Conservation (phyloP, 37 sponge, comb jelly and placozoan genomes). For the Eunapius fragilis region DNA sequence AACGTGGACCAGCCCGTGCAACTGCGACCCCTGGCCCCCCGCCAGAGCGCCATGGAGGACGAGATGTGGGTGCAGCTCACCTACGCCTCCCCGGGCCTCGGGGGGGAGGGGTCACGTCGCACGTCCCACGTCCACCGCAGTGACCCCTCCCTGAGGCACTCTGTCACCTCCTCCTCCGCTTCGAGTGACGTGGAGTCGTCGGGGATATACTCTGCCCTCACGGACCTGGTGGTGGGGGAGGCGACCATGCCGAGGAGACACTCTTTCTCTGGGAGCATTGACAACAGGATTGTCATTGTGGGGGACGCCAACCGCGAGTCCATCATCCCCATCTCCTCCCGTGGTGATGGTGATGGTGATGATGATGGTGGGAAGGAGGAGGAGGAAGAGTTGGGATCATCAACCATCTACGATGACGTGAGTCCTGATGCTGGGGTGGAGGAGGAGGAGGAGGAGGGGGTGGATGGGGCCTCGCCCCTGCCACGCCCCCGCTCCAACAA, state of each 20-base stretch:
- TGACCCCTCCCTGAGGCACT: too few relatives aligned
- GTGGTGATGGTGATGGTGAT: neutral
- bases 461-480: neutral
- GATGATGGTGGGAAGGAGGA: neutral
- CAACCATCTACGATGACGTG: too few relatives aligned
- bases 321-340: neutral
- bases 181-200: neutral
- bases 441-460: neutral
- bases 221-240: conserved; percentile 27
- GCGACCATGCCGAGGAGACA: conserved; percentile 28
- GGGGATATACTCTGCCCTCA: conserved; percentile 47
- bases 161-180: too few relatives aligned
- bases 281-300: conserved; percentile 26
- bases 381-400: neutral
- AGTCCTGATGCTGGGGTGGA: neutral
- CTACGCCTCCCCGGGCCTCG: conserved; percentile 5
- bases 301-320: neutral
- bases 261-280: conserved; percentile 53
- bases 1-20: conserved; percentile 10
- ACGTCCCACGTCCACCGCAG: neutral
- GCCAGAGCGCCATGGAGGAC: conserved; percentile 33
- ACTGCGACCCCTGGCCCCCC: conserved; percentile 16
- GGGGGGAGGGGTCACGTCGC: too few relatives aligned
- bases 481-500: neutral
- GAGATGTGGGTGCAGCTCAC: conserved; percentile 58